Base-by-base conservation (phyloP, 2,888 invertebrate genomes). In the Drosophila bunnanda region DNA sequence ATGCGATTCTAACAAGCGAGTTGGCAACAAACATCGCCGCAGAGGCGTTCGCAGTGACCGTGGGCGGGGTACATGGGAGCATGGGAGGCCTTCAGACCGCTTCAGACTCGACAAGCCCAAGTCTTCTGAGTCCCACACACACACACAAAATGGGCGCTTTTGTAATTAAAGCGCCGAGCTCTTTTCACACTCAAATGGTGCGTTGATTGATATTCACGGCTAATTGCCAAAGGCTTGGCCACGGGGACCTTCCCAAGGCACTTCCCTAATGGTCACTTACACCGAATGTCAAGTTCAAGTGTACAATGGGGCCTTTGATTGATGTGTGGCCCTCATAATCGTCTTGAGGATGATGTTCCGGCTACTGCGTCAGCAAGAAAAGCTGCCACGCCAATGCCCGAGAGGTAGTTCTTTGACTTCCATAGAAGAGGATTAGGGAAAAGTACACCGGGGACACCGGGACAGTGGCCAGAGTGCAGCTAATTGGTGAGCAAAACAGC, bases 401-500 rank as follows among this genome's bases (percentile, higher is more conserved):
- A 30, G 39, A 44, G 54, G 46, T 58, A 75, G 75, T 77, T 77
- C 75, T 70, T 77, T 78, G 75, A 77, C 78, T 77, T 58, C 58
- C 48, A 60, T 43, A 58, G 50, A 60, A n/a, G 72, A 20, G 32
- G 61, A 69, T 61, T 69, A 71, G 57, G 28, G 28, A 48, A 69
- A 69, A 69, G 22, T 71, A 28, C 46, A n/a, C n/a, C n/a, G n/a
- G 68, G 39, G 60, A 64, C 56, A 57, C 57, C 53, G 54, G 32
- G 41, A 68, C 55, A 60, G 4, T 55, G 56, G 77, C 66, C 65
- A 50, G 38, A 60, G 43, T 58, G 69, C 67, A 74, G 79, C 88
- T 88, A 89, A 84, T 88, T 89, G 89, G 76, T 88, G 85, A 77
- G 88, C 86, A 80, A 88, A 82, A 77, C 78, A 80, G 88, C 79